A percentile compares a stretch with the other conserved stretches of the same genome.
phyloP scores from a whole-genome alignment of 2,888 invertebrate genomes.

The Mesorhabditis sp. region DNA sequence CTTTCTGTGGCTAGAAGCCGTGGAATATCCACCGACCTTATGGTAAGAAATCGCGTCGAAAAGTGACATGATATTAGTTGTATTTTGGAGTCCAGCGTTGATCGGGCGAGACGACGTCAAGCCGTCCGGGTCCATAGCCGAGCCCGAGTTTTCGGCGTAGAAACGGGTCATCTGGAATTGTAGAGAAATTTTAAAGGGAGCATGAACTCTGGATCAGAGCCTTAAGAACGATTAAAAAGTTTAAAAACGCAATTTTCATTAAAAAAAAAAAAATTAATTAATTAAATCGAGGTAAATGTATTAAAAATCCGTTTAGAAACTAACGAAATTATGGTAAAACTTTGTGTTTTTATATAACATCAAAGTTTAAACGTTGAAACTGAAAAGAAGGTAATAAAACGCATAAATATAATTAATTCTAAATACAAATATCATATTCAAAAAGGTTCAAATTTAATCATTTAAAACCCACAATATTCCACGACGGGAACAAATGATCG shows the following conservation, averaged over 20 bases:
- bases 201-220: not conserved
- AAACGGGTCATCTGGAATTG: constrained; percentile 40
- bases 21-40: constrained; percentile 62
- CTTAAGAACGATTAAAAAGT: not conserved
- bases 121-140: constrained; percentile 65
- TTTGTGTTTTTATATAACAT: not conserved
- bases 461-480: constrained; percentile 40
- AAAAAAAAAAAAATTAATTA: too few relatives aligned
- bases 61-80: constrained; percentile 67
- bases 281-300: not conserved
- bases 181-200: not conserved
- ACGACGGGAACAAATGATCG: constrained; percentile 43
- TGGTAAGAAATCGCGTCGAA: constrained; percentile 75
- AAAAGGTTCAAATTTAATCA: not conserved
- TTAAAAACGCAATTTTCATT: too few relatives aligned
- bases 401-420: too few relatives aligned
- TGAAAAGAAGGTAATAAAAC: not conserved
- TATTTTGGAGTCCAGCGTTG: constrained; percentile 63
- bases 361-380: not conserved
- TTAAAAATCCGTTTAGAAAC: not conserved
- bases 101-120: constrained; percentile 73
- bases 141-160: constrained; percentile 40
- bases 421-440: too few relatives aligned
- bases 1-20: not conserved
- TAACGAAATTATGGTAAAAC: not conserved